Conservation (phyloP, 2,113 vertebrate species). For the Eulemur rufifrons region DNA sequence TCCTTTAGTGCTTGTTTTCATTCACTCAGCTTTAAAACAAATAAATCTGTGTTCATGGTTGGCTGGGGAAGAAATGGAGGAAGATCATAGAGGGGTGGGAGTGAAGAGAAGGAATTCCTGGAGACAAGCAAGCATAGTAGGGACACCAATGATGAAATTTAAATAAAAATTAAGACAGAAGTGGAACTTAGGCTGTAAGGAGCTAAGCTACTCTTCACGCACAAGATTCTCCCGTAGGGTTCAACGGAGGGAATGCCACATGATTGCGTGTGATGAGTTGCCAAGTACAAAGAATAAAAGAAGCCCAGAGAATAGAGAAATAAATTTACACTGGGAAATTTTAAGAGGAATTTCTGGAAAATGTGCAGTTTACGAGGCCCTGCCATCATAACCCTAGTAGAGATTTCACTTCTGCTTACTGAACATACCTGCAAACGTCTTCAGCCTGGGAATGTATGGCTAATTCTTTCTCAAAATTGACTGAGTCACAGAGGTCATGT, state of each 20-base stretch:
- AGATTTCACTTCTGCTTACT: neutral
- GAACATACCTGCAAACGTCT: neutral
- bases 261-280: neutral
- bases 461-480: conserved; percentile 55
- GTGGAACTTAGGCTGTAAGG: neutral
- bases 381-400: neutral
- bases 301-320: neutral
- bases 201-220: neutral
- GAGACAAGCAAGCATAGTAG: neutral
- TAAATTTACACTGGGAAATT: neutral
- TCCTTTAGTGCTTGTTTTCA: neutral
- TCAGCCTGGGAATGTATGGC: neutral
- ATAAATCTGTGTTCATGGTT: neutral
- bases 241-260: neutral
- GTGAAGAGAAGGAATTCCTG: neutral
- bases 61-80: neutral
- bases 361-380: neutral
- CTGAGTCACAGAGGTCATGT: conserved; percentile 29
- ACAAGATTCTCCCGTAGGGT: neutral
- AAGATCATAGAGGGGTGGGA: neutral
- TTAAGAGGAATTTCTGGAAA: neutral
- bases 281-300: neutral
- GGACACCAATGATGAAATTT: neutral
- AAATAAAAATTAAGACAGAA: neutral
- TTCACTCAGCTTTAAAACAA: neutral